Percentiles rank a stretch among this genome's conserved stretches.
phyloP scores from a whole-genome alignment of 2,797 vertebrate species.

The Phalloptychus januarius region DNA sequence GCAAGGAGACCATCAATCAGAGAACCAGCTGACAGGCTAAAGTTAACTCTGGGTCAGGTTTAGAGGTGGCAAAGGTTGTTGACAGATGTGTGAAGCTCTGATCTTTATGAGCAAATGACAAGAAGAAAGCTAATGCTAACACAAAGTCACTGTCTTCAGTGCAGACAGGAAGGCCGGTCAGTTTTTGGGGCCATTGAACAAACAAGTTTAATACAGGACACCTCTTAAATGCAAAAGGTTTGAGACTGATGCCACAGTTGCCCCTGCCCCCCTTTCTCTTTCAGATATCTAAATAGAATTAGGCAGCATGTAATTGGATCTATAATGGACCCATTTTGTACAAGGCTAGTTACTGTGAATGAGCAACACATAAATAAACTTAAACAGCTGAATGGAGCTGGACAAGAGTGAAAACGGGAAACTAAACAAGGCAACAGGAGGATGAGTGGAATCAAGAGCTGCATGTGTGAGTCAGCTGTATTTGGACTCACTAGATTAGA shows the following conservation, averaged over 20 bases:
- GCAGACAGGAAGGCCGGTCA: neutral
- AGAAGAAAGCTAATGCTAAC: neutral
- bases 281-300: neutral
- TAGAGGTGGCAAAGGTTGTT: neutral
- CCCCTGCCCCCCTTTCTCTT: neutral
- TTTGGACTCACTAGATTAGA: neutral
- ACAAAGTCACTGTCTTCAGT: neutral
- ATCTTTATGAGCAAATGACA: neutral
- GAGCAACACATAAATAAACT: neutral
- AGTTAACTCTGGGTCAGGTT: neutral
- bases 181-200: neutral
- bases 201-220: neutral
- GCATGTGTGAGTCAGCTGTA: neutral
- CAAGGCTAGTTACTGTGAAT: neutral
- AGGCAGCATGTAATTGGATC: neutral
- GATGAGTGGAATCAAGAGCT: constrained; percentile 5
- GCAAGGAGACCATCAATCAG: neutral
- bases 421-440: neutral
- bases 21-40: neutral
- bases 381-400: neutral
- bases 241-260: neutral
- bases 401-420: neutral
- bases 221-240: neutral
- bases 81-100: neutral
- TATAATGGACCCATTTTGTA: neutral